A percentile compares a stretch with the other conserved stretches of the same genome.
Evolutionary conservation across 1,140 invertebrate genomes (phyloP).

Genomic region (Lethrus apterus): DNA sequence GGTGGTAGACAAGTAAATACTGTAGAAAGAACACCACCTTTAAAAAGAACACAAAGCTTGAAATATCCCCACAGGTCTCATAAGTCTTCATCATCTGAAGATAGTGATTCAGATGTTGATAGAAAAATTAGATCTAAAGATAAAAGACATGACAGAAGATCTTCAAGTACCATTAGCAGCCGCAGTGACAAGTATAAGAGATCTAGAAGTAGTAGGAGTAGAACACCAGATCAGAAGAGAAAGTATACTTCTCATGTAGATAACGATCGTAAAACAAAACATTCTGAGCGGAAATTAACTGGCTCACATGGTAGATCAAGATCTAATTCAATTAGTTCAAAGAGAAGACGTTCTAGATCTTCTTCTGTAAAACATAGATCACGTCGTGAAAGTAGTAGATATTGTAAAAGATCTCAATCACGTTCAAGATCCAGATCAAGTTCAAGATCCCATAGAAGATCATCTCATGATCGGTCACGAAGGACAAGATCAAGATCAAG

Average conservation of each 20-base stretch:
- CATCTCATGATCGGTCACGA: slow-evolving; percentile 3
- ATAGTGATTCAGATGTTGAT: slow-evolving; percentile 3
- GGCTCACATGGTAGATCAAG: slow-evolving; percentile 4
- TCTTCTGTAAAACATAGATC: slow-evolving; percentile 13
- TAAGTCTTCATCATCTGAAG: not conserved
- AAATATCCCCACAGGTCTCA: no score
- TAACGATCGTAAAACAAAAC: slow-evolving; percentile 2
- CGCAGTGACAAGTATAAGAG: not conserved
- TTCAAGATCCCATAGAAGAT: slow-evolving; percentile 1
- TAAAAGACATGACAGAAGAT: slow-evolving; percentile 1
- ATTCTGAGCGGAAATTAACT: slow-evolving; percentile 1
- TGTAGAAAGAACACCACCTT: no score
- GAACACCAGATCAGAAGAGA: slow-evolving; percentile 6
- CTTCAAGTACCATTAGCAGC: slow-evolving; percentile 3
- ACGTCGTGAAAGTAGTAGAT: not conserved
- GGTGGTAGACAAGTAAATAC: no score
- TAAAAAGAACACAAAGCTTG: no score
- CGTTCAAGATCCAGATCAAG: slow-evolving; percentile 12
- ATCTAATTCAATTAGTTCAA: slow-evolving; percentile 10
- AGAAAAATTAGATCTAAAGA: not conserved
- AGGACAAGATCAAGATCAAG: slow-evolving; percentile 6
- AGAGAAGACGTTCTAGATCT: slow-evolving; percentile 17
- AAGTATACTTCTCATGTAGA: slow-evolving; percentile 5
- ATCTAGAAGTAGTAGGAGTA: slow-evolving; percentile 3
- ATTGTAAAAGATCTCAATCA: not conserved